A percentile compares a stretch with the other conserved stretches of the same genome.
phyloP scores from a whole-genome alignment of 2,797 vertebrate genomes.

The Halcyon chelicuti region DNA sequence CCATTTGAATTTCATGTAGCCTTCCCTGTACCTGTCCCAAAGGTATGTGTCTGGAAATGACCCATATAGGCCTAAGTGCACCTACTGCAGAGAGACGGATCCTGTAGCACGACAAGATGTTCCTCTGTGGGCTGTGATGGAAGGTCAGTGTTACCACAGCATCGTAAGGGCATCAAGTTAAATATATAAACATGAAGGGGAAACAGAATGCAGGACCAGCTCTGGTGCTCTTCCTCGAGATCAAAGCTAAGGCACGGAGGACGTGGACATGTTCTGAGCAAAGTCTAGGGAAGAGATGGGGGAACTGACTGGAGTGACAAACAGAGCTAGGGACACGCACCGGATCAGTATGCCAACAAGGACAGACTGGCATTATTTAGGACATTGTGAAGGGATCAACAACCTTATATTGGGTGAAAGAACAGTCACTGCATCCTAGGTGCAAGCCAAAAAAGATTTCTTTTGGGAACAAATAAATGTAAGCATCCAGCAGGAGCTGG shows the following conservation, averaged over 20 bases:
- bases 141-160: background rate
- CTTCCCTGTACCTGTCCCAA: background rate
- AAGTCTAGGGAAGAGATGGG: background rate
- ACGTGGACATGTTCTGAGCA: background rate
- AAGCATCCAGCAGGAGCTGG: background rate
- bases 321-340: background rate
- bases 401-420: background rate
- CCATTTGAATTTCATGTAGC: background rate
- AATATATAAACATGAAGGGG: background rate
- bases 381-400: background rate
- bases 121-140: background rate
- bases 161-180: rapidly evolving
- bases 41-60: background rate
- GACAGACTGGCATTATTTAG: background rate
- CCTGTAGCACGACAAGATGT: background rate
- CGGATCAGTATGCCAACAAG: background rate
- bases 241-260: background rate
- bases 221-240: background rate
- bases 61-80: background rate
- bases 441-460: background rate
- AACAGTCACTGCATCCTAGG: background rate
- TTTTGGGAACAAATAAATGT: background rate
- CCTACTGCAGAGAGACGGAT: background rate
- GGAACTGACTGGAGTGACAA: background rate
- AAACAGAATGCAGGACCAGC: background rate